Evolutionary conservation across 2,113 vertebrate species (phyloP).

Genomic region (Xenopus tropicalis): UCB_Xtro_10.0 CM004452.2:45663501-45664000

Average conservation of each 20-base stretch:
- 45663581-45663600: neutral
- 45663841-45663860: slow-evolving; percentile 73
- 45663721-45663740: slow-evolving; percentile 89
- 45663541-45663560: too few species aligned
- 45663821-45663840: neutral
- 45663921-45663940: slow-evolving; percentile 87
- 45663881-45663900: slow-evolving; percentile 89
- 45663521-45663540: slow-evolving; percentile 45
- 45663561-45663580: neutral
- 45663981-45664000: slow-evolving; percentile 81
- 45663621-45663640: slow-evolving; percentile 93
- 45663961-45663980: slow-evolving; percentile 89
- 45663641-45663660: slow-evolving; percentile 94
- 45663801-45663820: neutral
- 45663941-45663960: slow-evolving; percentile 93
- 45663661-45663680: slow-evolving; percentile 93
- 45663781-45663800: neutral
- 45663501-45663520: slow-evolving; percentile 93
- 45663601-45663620: slow-evolving; percentile 91
- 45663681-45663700: slow-evolving; percentile 88
- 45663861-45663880: slow-evolving; percentile 89
- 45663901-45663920: slow-evolving; percentile 85
- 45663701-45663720: slow-evolving; percentile 87
- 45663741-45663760: slow-evolving; percentile 59
- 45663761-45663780: neutral